Evolutionary conservation across 2,113 vertebrate genomes (phyloP).

Genomic region (Urocynchramus pylzowi): DNA sequence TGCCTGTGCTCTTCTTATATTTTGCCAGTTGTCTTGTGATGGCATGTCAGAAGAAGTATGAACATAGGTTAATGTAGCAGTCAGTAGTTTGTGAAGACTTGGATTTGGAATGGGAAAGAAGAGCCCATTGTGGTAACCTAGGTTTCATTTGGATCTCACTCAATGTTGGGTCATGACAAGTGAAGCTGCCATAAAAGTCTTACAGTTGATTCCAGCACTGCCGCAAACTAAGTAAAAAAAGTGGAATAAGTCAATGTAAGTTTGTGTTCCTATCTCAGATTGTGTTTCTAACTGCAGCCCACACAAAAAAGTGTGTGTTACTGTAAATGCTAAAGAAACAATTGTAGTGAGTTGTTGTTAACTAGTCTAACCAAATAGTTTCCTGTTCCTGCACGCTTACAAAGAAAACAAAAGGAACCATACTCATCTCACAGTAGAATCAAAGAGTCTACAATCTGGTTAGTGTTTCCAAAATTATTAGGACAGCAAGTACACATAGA

Average conservation of each 20-base stretch:
- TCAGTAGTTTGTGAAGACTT: not conserved
- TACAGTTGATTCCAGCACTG: not conserved
- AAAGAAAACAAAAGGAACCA: not conserved
- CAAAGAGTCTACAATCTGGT: not conserved
- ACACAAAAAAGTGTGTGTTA: not conserved
- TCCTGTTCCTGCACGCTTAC: not conserved
- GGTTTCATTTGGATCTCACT: not conserved
- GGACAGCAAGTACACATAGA: not conserved
- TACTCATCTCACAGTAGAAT: not conserved
- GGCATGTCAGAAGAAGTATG: not conserved
- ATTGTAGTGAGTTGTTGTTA: not conserved
- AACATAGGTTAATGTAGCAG: accelerated
- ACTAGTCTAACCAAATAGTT: not conserved
- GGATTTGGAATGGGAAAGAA: not conserved
- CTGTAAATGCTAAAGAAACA: not conserved
- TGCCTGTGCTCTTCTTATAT: not conserved
- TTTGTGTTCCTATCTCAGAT: not conserved
- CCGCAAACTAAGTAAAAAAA: not conserved
- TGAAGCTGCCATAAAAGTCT: not conserved
- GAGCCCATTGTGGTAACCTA: not conserved
- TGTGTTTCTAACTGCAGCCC: not conserved
- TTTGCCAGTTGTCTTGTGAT: not conserved
- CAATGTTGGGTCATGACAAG: not conserved
- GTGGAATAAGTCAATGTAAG: accelerated
- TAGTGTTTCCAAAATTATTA: not conserved